phyloP scores from a whole-genome alignment of 1,140 invertebrate species.

The Harlomillsia oculata region DNA sequence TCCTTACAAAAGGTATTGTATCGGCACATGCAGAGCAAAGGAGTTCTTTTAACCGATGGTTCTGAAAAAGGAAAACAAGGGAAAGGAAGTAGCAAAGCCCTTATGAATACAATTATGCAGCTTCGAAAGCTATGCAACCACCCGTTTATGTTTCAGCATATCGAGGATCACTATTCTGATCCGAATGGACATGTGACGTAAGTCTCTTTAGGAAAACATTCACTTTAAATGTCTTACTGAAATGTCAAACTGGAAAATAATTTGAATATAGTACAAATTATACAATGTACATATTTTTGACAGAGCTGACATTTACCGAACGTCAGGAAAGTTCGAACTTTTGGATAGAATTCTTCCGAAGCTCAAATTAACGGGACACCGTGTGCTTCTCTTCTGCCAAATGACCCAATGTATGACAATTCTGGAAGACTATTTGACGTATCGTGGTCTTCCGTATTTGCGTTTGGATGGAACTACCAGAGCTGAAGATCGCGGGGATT shows the following conservation, averaged over 20 bases:
- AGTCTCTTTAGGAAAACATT: neutral
- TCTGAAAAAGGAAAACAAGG: conserved; percentile 50
- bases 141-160: conserved; percentile 61
- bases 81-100: conserved; percentile 46
- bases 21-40: conserved; percentile 55
- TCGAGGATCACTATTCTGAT: conserved; percentile 52
- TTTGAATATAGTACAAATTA: neutral
- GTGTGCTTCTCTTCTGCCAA: conserved; percentile 62
- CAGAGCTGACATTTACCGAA: conserved; percentile 49
- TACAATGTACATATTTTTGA: neutral
- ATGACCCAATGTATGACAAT: conserved; percentile 65
- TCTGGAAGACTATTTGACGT: conserved; percentile 61
- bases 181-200: conserved; percentile 13
- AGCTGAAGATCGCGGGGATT: conserved; percentile 56
- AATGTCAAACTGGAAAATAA: neutral
- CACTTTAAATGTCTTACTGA: neutral
- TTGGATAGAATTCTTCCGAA: conserved; percentile 61
- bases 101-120: conserved; percentile 67
- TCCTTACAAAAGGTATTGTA: conserved; percentile 55
- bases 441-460: conserved; percentile 44
- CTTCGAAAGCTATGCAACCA: conserved; percentile 63
- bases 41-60: conserved; percentile 52
- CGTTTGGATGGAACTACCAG: conserved; percentile 59
- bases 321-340: conserved; percentile 61
- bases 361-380: conserved; percentile 50